phyloP scores from a whole-genome alignment of 2,113 vertebrate genomes.

The Chelonoidis abingdonii region DNA sequence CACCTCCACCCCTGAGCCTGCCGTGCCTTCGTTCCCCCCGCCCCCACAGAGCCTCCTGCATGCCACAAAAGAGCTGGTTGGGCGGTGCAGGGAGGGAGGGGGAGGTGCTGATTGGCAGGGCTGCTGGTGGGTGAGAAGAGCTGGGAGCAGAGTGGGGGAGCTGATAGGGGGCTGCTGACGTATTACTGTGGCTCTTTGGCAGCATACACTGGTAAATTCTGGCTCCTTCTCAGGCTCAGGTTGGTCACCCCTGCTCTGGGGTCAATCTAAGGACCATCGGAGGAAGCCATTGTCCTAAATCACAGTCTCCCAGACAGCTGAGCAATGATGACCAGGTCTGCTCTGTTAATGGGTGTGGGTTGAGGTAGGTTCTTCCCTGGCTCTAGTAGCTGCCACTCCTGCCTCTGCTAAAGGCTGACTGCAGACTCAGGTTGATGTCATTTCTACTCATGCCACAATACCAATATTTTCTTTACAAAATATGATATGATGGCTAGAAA shows the following conservation, averaged over 20 bases:
- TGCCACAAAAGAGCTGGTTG: no score
- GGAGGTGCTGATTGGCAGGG: no score
- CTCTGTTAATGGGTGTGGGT: not conserved
- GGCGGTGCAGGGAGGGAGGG: no score
- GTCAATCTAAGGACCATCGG: not conserved
- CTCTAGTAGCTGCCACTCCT: not conserved
- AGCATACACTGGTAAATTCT: no score
- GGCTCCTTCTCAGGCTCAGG: no score
- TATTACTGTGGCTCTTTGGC: no score
- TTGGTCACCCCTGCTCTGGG: not conserved
- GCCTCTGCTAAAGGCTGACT: not conserved
- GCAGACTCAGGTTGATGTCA: not conserved
- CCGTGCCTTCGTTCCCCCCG: no score
- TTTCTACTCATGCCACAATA: not conserved
- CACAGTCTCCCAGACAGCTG: not conserved
- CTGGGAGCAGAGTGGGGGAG: no score
- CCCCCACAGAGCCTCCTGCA: no score
- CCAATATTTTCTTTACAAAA: not conserved
- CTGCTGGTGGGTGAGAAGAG: no score
- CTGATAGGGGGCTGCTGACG: no score
- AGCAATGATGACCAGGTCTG: not conserved
- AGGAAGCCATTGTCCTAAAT: not conserved
- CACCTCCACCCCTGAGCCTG: no score
- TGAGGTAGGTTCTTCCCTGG: not conserved
- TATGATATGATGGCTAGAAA: not conserved